Evolutionary conservation across 2,797 vertebrate genomes (phyloP), one percentile per base, ranked within the genome.

Genomic region (Fistularia tabacaria): DNA sequence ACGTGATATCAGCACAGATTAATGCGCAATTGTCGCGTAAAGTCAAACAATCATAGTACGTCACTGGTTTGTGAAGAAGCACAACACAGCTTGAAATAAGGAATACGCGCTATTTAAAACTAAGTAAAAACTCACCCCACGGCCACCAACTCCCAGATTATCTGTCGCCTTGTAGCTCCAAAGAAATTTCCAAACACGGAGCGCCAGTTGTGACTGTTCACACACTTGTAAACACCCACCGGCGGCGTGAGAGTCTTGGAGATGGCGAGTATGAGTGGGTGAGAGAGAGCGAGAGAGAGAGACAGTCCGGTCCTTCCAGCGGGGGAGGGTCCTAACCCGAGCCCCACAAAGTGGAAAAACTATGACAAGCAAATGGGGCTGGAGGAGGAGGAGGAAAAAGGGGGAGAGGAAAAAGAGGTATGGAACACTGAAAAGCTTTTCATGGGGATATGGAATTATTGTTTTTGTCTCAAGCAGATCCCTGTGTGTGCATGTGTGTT

Each of bases 281-380:
- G 25, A 25, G 25, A 25, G 25, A 25, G 25, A 25, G 25, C 2
- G 5, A 25, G 25, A 25, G 5, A 49, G 13, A 62, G 10, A 57
- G 8, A n/a, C 38, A 59, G 56, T 48, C 1, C 47, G 7, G 53
- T 43, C 14, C 73, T 72, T 82, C 75, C 43, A 64, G 10, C 62
- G 68, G 78, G 77, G 84, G 81, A 79, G 84, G 84, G 72, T 73
- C 80, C 62, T 37, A 60, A 65, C 25, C 25, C 2, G 50, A 67
- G 56, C 58, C 63, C 62, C 37, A 38, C 36, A 59, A 51, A 57
- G 6, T 57, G 67, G 75, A 77, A 69, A 79, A 73, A 67, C 9
- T 59, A 69, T 75, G 76, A 81, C 72, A 74, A 45, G 69, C 42
- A 38, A 8, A 46, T 42, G 67, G 43, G 64, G 57, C 51, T 11